Percentiles rank a stretch among this genome's conserved stretches.
phyloP scores from a whole-genome alignment of 2,113 vertebrate genomes.

The Hippolais icterina region DNA sequence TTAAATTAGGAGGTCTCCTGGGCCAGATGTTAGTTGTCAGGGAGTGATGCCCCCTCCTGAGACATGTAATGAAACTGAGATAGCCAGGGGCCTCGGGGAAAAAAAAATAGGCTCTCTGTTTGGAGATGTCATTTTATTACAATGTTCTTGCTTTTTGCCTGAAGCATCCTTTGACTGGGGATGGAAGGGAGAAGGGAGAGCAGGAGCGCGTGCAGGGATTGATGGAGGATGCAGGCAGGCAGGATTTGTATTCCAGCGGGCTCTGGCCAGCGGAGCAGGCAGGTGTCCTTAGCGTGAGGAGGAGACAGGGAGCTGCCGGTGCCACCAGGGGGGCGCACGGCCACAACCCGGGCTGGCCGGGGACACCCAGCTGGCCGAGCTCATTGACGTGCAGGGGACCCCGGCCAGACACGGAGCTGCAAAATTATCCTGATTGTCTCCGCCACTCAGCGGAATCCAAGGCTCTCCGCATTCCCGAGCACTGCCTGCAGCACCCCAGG shows the following conservation, averaged over 20 bases:
- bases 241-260: conserved; percentile 28
- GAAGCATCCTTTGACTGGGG: background rate
- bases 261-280: background rate
- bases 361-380: background rate
- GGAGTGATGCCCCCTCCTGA: conserved; percentile 67
- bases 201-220: background rate
- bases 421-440: background rate
- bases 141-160: background rate
- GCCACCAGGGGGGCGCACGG: background rate
- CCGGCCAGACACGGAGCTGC: background rate
- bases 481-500: accelerated
- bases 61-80: conserved; percentile 69
- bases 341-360: background rate
- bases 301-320: background rate
- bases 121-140: conserved; percentile 3
- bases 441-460: background rate
- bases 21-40: conserved; percentile 74
- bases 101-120: background rate
- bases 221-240: background rate
- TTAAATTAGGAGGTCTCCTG: conserved; percentile 72
- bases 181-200: background rate
- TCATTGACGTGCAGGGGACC: background rate
- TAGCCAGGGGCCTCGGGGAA: background rate
- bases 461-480: background rate
- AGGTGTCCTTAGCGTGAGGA: background rate